Evolutionary conservation across 2,888 invertebrate genomes (phyloP).

Genomic region (Pyrocoelia pectoralis): DNA sequence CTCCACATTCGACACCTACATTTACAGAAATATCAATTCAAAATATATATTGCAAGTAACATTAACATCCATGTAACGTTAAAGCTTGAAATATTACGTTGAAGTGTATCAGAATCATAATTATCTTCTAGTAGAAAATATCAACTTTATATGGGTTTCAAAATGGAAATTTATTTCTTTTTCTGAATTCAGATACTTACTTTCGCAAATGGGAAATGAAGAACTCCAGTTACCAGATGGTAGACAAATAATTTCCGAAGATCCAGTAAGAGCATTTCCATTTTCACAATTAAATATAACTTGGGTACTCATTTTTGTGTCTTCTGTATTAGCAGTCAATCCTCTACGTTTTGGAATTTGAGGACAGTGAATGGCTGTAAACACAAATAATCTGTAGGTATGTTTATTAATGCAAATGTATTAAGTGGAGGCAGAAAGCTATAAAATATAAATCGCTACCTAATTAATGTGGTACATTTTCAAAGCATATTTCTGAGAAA

Average conservation of each 20-base stretch:
- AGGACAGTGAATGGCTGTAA: conserved; percentile 77
- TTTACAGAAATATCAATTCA: conserved; percentile 6
- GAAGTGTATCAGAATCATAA: background rate
- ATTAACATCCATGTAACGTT: conserved; percentile 1
- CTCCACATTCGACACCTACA: conserved; percentile 81
- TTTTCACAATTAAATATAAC: conserved; percentile 80
- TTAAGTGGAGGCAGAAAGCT: no score
- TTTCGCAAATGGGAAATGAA: conserved; percentile 82
- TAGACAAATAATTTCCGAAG: conserved; percentile 76
- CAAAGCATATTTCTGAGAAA: no score
- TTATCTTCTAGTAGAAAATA: conserved; percentile 7
- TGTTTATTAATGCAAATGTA: no score
- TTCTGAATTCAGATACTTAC: conserved; percentile 61
- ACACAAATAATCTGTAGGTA: no score
- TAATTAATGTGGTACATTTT: no score
- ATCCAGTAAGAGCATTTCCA: conserved; percentile 82
- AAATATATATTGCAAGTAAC: background rate
- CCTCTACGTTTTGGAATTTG: conserved; percentile 77
- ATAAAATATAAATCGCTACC: no score
- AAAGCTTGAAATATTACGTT: background rate
- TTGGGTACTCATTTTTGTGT: conserved; percentile 77
- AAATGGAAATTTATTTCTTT: background rate
- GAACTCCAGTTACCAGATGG: conserved; percentile 89
- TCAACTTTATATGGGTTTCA: conserved; percentile 2
- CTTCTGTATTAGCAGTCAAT: conserved; percentile 73